phyloP scores from a whole-genome alignment of 2,797 vertebrate genomes.

The Tragelaphus oryx region DNA sequence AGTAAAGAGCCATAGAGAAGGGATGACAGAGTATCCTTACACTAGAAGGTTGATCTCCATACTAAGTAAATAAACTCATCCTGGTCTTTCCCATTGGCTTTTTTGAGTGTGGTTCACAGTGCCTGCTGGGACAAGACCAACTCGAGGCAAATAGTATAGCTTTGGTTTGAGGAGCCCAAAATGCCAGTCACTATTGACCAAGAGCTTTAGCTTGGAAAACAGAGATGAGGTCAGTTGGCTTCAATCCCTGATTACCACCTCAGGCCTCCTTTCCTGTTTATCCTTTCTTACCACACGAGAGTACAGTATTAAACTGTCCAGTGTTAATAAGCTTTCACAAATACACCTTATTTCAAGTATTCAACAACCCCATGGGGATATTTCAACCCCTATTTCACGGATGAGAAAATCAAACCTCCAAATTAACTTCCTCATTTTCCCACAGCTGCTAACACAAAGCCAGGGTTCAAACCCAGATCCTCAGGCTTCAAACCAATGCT shows the following conservation, averaged over 20 bases:
- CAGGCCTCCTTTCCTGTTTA: not conserved
- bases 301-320: not conserved
- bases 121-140: not conserved
- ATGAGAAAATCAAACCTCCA: conserved; percentile 1
- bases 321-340: not conserved
- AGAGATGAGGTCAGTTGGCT: not conserved
- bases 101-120: not conserved
- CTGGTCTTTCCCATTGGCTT: not conserved
- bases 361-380: not conserved
- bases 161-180: not conserved
- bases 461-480: not conserved
- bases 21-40: not conserved
- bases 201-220: not conserved
- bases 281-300: not conserved
- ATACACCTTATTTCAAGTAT: not conserved
- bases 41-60: not conserved
- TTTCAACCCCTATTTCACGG: not conserved
- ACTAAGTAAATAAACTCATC: not conserved
- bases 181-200: not conserved
- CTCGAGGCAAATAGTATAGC: not conserved
- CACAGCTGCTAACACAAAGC: not conserved
- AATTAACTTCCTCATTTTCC: not conserved
- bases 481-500: not conserved
- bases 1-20: not conserved
- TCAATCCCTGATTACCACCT: not conserved